These are phyloP conservation scores for Opisthograptis luteolata DNA, from an alignment of 2,888 invertebrate species.

Conservation along the genomic window DNA sequence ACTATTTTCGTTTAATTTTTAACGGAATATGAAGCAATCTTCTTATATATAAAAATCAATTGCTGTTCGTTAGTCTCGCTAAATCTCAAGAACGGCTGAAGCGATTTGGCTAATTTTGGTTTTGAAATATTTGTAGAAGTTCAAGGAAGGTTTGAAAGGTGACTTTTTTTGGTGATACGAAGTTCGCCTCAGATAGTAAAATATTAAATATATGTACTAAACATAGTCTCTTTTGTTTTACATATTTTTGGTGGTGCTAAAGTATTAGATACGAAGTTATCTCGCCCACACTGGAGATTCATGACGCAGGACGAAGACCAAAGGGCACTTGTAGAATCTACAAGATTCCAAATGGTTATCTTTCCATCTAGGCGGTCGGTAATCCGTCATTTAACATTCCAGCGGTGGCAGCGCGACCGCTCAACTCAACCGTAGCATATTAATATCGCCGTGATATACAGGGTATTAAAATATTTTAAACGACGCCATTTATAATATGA, in stretches of 20 bases:
- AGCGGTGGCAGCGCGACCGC: slow-evolving; percentile 74
- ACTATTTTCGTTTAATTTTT: too few species aligned
- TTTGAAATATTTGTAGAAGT: too few species aligned
- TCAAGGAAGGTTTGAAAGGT: too few species aligned
- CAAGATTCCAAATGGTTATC: slow-evolving; percentile 69
- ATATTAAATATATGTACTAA: too few species aligned
- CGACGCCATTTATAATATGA: slow-evolving; percentile 83
- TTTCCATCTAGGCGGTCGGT: slow-evolving; percentile 74
- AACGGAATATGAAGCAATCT: too few species aligned
- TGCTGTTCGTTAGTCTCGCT: too few species aligned
- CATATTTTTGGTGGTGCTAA: neutral
- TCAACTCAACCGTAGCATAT: slow-evolving; percentile 81
- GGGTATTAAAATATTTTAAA: slow-evolving; percentile 84
- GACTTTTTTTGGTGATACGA: too few species aligned
- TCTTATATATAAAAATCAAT: too few species aligned
- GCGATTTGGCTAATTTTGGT: too few species aligned
- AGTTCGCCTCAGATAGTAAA: too few species aligned
- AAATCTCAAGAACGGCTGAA: too few species aligned
- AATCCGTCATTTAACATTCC: slow-evolving; percentile 84
- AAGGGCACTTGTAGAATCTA: slow-evolving; percentile 65
- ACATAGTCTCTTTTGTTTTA: slow-evolving; percentile 24
- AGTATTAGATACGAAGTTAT: slow-evolving; percentile 11
- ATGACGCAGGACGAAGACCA: slow-evolving; percentile 38
- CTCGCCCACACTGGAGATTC: slow-evolving; percentile 15
- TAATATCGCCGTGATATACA: slow-evolving; percentile 81